phyloP scores from a whole-genome alignment of 2,797 vertebrate species.

The Aythya fuligula region DNA sequence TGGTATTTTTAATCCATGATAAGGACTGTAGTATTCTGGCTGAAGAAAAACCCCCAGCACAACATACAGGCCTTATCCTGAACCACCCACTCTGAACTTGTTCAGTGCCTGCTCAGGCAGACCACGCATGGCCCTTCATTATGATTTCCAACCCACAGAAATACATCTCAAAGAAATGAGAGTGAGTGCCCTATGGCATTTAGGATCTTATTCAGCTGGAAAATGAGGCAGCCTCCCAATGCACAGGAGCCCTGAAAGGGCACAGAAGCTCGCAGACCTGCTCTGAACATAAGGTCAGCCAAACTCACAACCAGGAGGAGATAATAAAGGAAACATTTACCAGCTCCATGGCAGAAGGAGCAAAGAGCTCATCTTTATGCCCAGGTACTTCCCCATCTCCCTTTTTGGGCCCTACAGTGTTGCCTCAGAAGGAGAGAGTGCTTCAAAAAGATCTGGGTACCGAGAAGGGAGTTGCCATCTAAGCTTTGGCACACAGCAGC shows the following conservation, averaged over 20 bases:
- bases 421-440: neutral
- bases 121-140: neutral
- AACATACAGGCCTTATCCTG: neutral
- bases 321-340: neutral
- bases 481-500: neutral
- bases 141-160: conserved; percentile 8
- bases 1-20: neutral
- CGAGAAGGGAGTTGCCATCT: neutral
- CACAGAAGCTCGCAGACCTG: conserved; percentile 8
- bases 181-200: neutral
- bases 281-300: conserved; percentile 20
- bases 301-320: neutral
- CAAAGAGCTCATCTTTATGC: neutral
- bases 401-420: neutral
- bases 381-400: neutral
- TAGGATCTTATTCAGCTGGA: conserved; percentile 48
- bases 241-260: conserved; percentile 18
- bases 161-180: neutral
- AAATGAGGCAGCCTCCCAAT: conserved; percentile 12
- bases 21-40: neutral
- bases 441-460: neutral
- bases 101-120: neutral
- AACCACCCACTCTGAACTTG: neutral
- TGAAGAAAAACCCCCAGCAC: neutral
- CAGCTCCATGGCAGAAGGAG: neutral